These are phyloP conservation scores for Laticauda colubrina DNA, from an alignment of 2,113 vertebrate species.

Conservation along the genomic window DNA sequence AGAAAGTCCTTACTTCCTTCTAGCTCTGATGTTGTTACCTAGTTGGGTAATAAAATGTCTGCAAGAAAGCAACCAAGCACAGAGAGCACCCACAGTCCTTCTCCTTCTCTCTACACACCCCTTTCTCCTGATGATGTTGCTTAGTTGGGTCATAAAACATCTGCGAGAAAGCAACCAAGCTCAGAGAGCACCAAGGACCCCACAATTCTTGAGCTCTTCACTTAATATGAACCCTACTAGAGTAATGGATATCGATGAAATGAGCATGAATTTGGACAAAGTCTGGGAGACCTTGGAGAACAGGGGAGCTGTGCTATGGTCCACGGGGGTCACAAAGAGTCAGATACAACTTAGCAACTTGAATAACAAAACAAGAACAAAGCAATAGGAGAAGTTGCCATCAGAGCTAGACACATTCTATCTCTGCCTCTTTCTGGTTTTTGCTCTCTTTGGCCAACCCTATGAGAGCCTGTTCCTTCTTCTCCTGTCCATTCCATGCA, in stretches of 20 bases:
- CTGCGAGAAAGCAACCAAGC: background rate
- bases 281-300: background rate
- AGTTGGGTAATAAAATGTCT: background rate
- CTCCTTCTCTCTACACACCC: no score
- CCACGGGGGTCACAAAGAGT: background rate
- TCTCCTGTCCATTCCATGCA: constrained; percentile 39
- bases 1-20: background rate
- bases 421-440: constrained; percentile 36
- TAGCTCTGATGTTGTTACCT: background rate
- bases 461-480: constrained; percentile 10
- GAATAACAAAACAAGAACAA: background rate
- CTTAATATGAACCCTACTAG: background rate
- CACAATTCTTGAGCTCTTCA: background rate
- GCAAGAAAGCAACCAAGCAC: background rate
- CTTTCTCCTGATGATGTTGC: background rate
- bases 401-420: constrained; percentile 10
- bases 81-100: background rate
- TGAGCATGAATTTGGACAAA: background rate
- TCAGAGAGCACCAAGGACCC: background rate
- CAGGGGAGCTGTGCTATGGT: background rate
- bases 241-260: background rate
- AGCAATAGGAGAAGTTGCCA: background rate
- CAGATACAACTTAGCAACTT: background rate
- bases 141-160: background rate
- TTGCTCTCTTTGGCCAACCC: constrained; percentile 20